Percentiles rank a stretch among this genome's conserved stretches.
phyloP scores from a whole-genome alignment of 2,113 vertebrate genomes.

The Vimba vimba region DNA sequence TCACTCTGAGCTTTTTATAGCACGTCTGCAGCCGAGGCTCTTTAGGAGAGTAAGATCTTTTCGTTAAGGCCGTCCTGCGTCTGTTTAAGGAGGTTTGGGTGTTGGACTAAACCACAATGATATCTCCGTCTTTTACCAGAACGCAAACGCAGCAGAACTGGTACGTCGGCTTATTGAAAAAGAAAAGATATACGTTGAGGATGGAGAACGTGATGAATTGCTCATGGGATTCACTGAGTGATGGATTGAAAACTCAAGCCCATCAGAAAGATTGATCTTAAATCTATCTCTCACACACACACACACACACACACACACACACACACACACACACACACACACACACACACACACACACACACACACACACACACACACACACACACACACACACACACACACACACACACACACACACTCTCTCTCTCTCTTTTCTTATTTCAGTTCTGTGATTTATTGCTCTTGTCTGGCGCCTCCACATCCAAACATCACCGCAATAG shows the following conservation, averaged over 20 bases:
- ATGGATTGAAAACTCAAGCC: slow-evolving; percentile 1
- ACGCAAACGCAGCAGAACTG: not conserved
- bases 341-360: too few relatives aligned
- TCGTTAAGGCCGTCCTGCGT: not conserved
- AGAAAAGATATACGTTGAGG: not conserved
- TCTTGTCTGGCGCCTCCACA: slow-evolving; percentile 13
- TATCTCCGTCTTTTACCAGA: not conserved
- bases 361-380: too few relatives aligned
- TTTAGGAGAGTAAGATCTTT: slow-evolving; percentile 2
- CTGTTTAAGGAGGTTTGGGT: not conserved
- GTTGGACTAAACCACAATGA: too few relatives aligned
- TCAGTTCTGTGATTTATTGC: slow-evolving; percentile 47
- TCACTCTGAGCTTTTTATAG: slow-evolving; percentile 25
- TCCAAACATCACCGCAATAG: not conserved
- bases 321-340: too few relatives aligned
- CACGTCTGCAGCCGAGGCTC: not conserved
- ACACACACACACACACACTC: too few relatives aligned
- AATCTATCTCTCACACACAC: slow-evolving; percentile 44
- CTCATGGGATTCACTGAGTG: not conserved
- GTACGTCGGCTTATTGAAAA: not conserved
- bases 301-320: too few relatives aligned
- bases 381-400: too few relatives aligned
- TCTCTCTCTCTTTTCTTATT: slow-evolving; percentile 41
- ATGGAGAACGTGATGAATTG: slow-evolving; percentile 22
- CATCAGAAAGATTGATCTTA: slow-evolving; percentile 36